Base-by-base conservation (phyloP, 2,888 invertebrate species). In the Endomychus coccineus region DNA sequence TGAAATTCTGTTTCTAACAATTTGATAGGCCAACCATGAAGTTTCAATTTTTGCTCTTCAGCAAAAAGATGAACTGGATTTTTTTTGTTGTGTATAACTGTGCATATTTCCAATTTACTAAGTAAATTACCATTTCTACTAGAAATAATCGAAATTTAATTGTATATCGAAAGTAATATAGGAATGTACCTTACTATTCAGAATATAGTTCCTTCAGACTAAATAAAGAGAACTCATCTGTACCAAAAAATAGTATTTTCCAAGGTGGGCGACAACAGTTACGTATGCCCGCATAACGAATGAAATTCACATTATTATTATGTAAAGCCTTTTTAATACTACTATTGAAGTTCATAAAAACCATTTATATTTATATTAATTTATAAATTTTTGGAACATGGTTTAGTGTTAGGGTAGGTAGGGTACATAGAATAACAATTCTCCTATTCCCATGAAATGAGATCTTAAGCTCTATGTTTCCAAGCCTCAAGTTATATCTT, bases 191-290 rank as follows among this genome's bases (percentile, higher is more conserved):
- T 68, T 68, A 85, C 86, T 75, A 75, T 56, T 78, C 75, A 41
- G 73, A 67, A 59, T 79, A 70, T 5, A 91, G 71, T 45, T 70
- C 70, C 61, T 74, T 71, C 30, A 92, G 69, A 59, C 85, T 87
- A 43, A 75, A 76, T 13, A 88, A 56, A 0, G 90, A 82, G 67
- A 91, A 91, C 33, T 74, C 69, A 61, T 92, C 90, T 9, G 85
- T 83, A 4, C 92, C 92, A 62, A 91, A 88, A 66, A 91, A 92
- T 27, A 91, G 57, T n/a, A 83, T 65, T 46, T 71, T 77, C 75
- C 75, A 77, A 10, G 36, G 36, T 2, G 36, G 25, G 14, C n/a
- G n/a, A n/a, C n/a, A n/a, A n/a, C n/a, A n/a, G n/a, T n/a, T n/a
- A n/a, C n/a, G n/a, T n/a, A n/a, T n/a, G n/a, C n/a, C n/a, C n/a